These are phyloP conservation scores for Carterocephalus palaemon DNA, from an alignment of 2,888 invertebrate genomes.

Conservation along the genomic window DNA sequence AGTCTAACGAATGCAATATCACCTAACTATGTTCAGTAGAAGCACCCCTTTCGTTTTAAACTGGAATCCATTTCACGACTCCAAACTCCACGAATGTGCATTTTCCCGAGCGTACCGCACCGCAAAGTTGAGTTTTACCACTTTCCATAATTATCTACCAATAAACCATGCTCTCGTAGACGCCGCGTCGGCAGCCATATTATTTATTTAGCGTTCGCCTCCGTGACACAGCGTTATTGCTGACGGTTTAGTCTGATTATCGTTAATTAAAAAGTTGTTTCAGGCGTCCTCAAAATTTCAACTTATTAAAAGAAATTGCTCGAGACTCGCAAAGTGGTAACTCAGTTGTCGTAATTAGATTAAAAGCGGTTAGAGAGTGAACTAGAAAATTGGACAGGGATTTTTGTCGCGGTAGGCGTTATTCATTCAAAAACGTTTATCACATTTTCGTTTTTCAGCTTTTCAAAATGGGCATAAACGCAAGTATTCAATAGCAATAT, in stretches of 20 bases:
- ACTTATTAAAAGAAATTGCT: slow-evolving; percentile 71
- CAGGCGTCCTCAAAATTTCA: slow-evolving; percentile 58
- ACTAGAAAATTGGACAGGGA: slow-evolving; percentile 36
- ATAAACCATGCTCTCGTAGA: slow-evolving; percentile 64
- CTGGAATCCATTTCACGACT: slow-evolving; percentile 70
- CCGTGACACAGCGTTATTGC: slow-evolving; percentile 63
- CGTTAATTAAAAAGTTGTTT: slow-evolving; percentile 75
- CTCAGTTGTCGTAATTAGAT: slow-evolving; percentile 68
- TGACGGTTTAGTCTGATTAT: slow-evolving; percentile 68
- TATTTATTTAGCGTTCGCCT: slow-evolving; percentile 60
- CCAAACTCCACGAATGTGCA: slow-evolving; percentile 67
- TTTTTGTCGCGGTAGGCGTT: slow-evolving; percentile 34
- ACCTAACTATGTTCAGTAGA: slow-evolving; percentile 61
- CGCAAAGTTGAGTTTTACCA: slow-evolving; percentile 67
- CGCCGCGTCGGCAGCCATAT: slow-evolving; percentile 57
- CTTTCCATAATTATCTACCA: slow-evolving; percentile 68
- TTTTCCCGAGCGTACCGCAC: slow-evolving; percentile 55
- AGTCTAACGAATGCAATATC: slow-evolving; percentile 68
- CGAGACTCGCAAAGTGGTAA: slow-evolving; percentile 59
- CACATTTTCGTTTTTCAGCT: slow-evolving; percentile 40
- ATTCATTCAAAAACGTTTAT: slow-evolving; percentile 31
- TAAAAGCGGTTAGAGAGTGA: slow-evolving; percentile 49
- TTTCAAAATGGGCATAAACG: slow-evolving; percentile 53
- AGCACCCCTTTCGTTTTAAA: slow-evolving; percentile 68
- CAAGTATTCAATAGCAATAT: slow-evolving; percentile 70